Evolutionary conservation across 2,888 invertebrate species (phyloP).

Genomic region (Melieria crassipennis): DNA sequence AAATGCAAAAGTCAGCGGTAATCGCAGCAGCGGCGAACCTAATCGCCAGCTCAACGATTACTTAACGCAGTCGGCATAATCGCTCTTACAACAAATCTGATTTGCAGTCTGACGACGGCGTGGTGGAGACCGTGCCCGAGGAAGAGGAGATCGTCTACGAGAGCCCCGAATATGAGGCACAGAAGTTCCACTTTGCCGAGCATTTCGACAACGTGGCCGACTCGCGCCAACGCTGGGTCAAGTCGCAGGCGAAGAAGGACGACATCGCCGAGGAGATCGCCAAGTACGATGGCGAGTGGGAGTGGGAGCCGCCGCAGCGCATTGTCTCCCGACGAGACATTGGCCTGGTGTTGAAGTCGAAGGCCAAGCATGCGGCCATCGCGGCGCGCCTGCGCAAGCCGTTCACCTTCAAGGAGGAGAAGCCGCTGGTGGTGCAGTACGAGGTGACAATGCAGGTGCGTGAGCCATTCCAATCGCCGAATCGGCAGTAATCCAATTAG

Average conservation of each 20-base stretch:
- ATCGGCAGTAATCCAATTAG: conserved; percentile 1
- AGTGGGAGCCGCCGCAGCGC: conserved; percentile 75
- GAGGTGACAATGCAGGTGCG: conserved; percentile 83
- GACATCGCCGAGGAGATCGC: conserved; percentile 87
- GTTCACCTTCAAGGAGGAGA: conserved; percentile 80
- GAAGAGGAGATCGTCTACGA: conserved; percentile 68
- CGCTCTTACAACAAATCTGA: background rate
- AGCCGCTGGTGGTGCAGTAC: conserved; percentile 91
- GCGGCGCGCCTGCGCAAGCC: conserved; percentile 79
- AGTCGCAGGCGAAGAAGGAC: conserved; percentile 92
- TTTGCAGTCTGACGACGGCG: background rate
- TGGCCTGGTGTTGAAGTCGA: conserved; percentile 89
- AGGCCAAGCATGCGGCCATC: conserved; percentile 97
- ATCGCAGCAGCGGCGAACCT: no score
- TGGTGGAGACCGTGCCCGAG: conserved; percentile 34
- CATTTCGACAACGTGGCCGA: conserved; percentile 82
- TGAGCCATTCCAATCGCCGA: background rate
- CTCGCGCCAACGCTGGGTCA: conserved; percentile 84
- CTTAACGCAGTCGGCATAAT: no score
- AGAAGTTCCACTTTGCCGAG: conserved; percentile 80
- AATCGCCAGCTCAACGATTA: no score
- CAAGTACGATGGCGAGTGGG: conserved; percentile 91
- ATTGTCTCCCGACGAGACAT: conserved; percentile 84
- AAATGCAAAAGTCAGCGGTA: no score
- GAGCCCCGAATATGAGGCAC: conserved; percentile 75